Conservation (phyloP, 1,140 invertebrate genomes). For the Homarus americanus region DNA sequence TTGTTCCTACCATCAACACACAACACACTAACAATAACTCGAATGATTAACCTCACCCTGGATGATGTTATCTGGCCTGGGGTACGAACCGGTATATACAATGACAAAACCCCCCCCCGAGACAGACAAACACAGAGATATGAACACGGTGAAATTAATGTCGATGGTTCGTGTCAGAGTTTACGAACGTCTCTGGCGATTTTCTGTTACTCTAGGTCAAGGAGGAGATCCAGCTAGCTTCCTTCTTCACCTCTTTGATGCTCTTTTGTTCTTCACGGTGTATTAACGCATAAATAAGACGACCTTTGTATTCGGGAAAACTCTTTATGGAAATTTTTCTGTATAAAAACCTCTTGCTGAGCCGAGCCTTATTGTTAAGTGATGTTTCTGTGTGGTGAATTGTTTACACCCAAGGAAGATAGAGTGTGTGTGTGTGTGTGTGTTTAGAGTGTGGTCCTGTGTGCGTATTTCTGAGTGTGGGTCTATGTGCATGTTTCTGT, state of each 20-base stretch:
- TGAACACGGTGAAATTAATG: not conserved
- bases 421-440: not conserved
- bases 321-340: conserved; percentile 3
- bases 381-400: not conserved
- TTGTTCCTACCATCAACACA: not conserved
- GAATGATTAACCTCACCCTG: not conserved
- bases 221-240: not conserved
- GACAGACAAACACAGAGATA: not conserved
- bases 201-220: not conserved
- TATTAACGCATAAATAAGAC: not conserved
- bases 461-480: not conserved
- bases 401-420: not conserved
- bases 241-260: not conserved
- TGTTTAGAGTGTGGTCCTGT: not conserved
- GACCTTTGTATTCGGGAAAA: not conserved
- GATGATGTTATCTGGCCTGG: not conserved
- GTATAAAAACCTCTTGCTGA: not conserved
- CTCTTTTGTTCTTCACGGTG: not conserved
- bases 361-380: not conserved
- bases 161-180: not conserved
- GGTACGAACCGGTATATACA: not conserved
- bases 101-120: not conserved
- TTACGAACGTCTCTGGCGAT: not conserved
- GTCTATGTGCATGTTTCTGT: not conserved
- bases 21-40: not conserved